phyloP scores from a whole-genome alignment of 2,797 vertebrate species.

The Hipposideros larvatus region DNA sequence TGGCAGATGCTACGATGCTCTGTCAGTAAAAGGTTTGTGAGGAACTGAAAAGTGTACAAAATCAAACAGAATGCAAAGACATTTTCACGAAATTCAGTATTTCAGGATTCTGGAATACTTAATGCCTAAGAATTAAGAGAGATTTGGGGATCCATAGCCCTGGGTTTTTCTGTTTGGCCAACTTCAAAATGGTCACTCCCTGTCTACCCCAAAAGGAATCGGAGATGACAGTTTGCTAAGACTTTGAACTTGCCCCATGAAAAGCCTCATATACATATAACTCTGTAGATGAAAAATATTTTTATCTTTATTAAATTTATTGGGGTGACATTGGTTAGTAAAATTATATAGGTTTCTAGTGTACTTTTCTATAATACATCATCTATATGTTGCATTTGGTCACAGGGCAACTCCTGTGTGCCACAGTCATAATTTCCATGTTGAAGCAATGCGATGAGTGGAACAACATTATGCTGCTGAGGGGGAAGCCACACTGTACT shows the following conservation, averaged over 20 bases:
- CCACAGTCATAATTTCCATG: background rate
- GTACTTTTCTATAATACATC: too few relatives aligned
- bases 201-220: background rate
- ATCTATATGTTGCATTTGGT: background rate
- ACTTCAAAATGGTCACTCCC: constrained; percentile 5
- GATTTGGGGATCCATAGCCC: background rate
- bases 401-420: background rate
- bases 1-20: constrained; percentile 84
- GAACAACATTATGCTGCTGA: background rate
- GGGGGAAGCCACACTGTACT: background rate
- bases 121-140: constrained; percentile 66
- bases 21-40: constrained; percentile 84
- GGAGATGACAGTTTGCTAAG: constrained; percentile 21
- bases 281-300: background rate
- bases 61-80: constrained; percentile 85
- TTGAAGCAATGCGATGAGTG: background rate
- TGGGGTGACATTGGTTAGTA: too few relatives aligned
- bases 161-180: background rate
- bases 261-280: background rate
- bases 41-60: constrained; percentile 85
- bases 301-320: too few relatives aligned
- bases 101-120: constrained; percentile 73
- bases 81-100: constrained; percentile 81
- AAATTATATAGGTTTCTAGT: too few relatives aligned
- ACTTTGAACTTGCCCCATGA: background rate